These are phyloP conservation scores for Scomberomorus guttatus DNA, from an alignment of 2,797 vertebrate genomes.

Conservation along the genomic window DNA sequence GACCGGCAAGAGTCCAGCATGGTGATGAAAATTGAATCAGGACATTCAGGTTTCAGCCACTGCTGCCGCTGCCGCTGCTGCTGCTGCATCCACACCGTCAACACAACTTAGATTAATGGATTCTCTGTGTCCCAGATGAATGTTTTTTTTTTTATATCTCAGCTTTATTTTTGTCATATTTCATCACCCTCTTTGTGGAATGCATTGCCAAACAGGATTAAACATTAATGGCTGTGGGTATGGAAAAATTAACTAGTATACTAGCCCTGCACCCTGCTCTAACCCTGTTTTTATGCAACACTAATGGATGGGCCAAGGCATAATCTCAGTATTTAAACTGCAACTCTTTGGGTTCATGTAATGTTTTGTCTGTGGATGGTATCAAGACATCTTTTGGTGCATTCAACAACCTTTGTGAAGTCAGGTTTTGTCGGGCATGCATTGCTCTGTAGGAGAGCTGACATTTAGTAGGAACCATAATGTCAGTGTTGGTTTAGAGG, in stretches of 20 bases:
- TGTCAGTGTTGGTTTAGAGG: constrained; percentile 49
- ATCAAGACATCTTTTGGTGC: constrained; percentile 15
- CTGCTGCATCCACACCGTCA: constrained; percentile 43
- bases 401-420: constrained; percentile 20
- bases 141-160: constrained; percentile 24
- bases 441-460: constrained; percentile 33
- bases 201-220: constrained; percentile 49
- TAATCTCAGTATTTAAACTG: constrained; percentile 7
- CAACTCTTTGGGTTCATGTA: not conserved
- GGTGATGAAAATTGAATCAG: constrained; percentile 66
- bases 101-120: constrained; percentile 61
- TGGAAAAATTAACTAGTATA: constrained; percentile 46
- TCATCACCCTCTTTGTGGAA: constrained; percentile 18
- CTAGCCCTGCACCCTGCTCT: not conserved
- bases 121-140: constrained; percentile 43
- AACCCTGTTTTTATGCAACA: not conserved
- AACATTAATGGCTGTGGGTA: constrained; percentile 45
- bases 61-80: constrained; percentile 51
- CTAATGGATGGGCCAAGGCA: not conserved
- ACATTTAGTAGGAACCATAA: constrained; percentile 51
- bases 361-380: constrained; percentile 1
- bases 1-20: constrained; percentile 49
- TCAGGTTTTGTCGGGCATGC: constrained; percentile 6
- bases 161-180: constrained; percentile 38
- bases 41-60: constrained; percentile 57